These are phyloP conservation scores for Pteria penguin DNA, from an alignment of 2,888 invertebrate genomes.

Conservation along the genomic window DNA sequence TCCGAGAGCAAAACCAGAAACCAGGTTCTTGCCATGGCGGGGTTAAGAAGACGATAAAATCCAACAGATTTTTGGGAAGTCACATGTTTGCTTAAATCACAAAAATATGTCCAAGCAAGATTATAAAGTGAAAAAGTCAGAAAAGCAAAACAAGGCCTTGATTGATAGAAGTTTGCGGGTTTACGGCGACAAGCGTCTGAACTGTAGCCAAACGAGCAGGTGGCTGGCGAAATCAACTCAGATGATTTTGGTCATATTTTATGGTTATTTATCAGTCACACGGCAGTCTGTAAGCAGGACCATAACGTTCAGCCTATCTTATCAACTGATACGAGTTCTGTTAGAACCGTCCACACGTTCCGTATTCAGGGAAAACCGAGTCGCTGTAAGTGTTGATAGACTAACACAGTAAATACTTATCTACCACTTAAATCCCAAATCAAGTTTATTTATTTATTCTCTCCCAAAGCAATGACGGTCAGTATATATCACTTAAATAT, in stretches of 20 bases:
- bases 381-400: no score
- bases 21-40: no score
- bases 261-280: background rate
- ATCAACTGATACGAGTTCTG: background rate
- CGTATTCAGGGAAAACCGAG: no score
- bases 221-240: background rate
- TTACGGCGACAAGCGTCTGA: background rate
- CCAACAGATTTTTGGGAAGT: no score
- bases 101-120: background rate
- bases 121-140: background rate
- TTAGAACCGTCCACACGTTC: background rate
- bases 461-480: no score
- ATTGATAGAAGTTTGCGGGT: background rate
- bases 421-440: no score
- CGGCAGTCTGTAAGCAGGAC: background rate
- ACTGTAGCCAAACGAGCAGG: background rate
- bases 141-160: background rate
- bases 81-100: background rate
- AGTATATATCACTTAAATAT: no score
- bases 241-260: background rate
- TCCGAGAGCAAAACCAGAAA: no score
- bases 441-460: no score
- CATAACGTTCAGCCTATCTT: background rate
- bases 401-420: no score
- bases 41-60: no score